Conservation (phyloP, 2,113 vertebrate genomes). For the Talpa occidentalis region DNA sequence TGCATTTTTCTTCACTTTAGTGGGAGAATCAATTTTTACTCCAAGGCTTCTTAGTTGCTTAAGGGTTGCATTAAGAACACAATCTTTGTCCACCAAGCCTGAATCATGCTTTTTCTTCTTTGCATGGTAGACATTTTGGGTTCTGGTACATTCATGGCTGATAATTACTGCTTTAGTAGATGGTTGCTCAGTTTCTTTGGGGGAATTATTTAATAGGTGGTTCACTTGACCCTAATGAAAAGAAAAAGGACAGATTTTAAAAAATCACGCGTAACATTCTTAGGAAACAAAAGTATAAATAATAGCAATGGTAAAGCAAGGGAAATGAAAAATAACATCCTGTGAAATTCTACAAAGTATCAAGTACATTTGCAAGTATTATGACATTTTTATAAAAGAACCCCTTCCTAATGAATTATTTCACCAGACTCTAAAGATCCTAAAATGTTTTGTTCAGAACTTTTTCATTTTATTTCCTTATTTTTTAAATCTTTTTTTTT, state of each 20-base stretch:
- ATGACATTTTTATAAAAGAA: neutral
- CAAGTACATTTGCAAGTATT: conserved; percentile 28
- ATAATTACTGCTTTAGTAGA: conserved; percentile 73
- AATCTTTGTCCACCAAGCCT: conserved; percentile 81
- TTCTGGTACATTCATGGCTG: conserved; percentile 42
- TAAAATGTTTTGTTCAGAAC: conserved; percentile 32
- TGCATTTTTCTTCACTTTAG: conserved; percentile 77
- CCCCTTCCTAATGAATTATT: neutral
- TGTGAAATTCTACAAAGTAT: conserved; percentile 37
- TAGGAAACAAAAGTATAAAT: conserved; percentile 45
- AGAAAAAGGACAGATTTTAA: conserved; percentile 40
- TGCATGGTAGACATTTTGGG: conserved; percentile 59
- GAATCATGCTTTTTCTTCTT: conserved; percentile 65
- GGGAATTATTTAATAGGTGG: conserved; percentile 88
- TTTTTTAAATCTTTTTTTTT: no score
- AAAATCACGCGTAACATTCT: conserved; percentile 32
- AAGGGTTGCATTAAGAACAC: conserved; percentile 91
- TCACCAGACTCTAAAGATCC: neutral
- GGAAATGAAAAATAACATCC: conserved; percentile 6
- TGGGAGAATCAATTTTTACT: conserved; percentile 87
- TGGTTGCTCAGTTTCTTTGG: conserved; percentile 75
- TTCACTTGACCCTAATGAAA: conserved; percentile 91
- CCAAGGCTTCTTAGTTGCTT: conserved; percentile 93
- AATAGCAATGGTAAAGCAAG: neutral
- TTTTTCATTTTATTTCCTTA: conserved; percentile 20